These are phyloP conservation scores for Tetranychus cinnabarinus DNA, from an alignment of 1,140 invertebrate genomes.

Conservation along the genomic window DNA sequence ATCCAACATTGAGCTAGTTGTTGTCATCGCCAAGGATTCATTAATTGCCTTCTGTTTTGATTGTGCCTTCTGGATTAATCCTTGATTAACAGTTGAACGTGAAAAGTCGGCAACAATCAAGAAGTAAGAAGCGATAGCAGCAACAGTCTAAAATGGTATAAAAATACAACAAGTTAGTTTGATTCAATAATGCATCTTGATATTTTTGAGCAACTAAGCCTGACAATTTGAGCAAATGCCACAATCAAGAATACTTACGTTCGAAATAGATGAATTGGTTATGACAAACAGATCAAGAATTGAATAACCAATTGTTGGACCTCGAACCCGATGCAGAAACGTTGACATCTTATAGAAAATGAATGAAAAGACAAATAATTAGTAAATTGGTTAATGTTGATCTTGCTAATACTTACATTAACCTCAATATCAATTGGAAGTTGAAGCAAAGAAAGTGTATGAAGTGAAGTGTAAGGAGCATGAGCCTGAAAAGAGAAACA, in stretches of 20 bases:
- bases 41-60: background rate
- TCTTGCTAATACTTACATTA: conserved; percentile 6
- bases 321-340: conserved; percentile 11
- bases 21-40: too few species aligned
- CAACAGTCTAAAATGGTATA: conserved; percentile 6
- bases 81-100: conserved; percentile 5
- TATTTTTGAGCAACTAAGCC: background rate
- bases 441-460: conserved; percentile 11
- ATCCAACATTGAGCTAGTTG: too few species aligned
- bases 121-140: conserved; percentile 11
- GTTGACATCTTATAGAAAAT: conserved; percentile 9
- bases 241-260: conserved; percentile 6
- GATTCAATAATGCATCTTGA: background rate
- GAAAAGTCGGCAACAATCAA: conserved; percentile 12
- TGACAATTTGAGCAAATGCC: background rate
- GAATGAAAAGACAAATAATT: background rate
- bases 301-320: conserved; percentile 12
- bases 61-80: background rate
- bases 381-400: background rate
- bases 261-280: conserved; percentile 10
- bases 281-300: conserved; percentile 11
- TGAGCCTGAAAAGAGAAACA: conserved; percentile 7
- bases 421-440: conserved; percentile 11
- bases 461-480: conserved; percentile 11
- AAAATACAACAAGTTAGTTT: background rate